phyloP scores from a whole-genome alignment of 2,113 vertebrate species.

The Hemicordylus capensis region DNA sequence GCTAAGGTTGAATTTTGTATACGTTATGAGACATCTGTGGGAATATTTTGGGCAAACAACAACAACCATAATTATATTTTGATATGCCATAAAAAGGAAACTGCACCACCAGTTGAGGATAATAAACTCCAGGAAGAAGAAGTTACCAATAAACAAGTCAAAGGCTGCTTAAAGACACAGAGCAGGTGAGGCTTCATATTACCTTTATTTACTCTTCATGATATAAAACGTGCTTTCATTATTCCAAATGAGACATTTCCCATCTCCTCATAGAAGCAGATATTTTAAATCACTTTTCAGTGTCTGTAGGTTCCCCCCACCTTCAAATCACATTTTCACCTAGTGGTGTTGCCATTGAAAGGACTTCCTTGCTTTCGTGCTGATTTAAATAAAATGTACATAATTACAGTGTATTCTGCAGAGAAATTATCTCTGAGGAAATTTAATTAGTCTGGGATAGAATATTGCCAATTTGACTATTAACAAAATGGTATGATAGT shows the following conservation, averaged over 20 bases:
- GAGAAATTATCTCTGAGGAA: not conserved
- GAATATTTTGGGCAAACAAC: constrained; percentile 95
- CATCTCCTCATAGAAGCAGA: not conserved
- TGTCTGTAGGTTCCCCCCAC: not conserved
- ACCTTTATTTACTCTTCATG: constrained; percentile 16
- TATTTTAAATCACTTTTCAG: not conserved
- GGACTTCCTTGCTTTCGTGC: not conserved
- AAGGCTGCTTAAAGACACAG: constrained; percentile 89
- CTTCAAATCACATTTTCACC: not conserved
- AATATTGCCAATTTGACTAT: not conserved
- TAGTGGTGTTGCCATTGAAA: not conserved
- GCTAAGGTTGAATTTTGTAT: constrained; percentile 91
- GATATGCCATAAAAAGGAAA: constrained; percentile 85
- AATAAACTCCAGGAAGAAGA: constrained; percentile 74
- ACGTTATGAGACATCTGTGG: constrained; percentile 87
- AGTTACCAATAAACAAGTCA: constrained; percentile 78
- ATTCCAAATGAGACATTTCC: not conserved
- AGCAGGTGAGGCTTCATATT: constrained; percentile 81
- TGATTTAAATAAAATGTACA: constrained; percentile 13
- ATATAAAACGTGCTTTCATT: not conserved
- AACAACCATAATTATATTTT: constrained; percentile 87
- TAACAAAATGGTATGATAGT: not conserved
- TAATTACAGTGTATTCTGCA: constrained; percentile 27
- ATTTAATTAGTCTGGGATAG: not conserved
- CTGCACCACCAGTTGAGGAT: constrained; percentile 52